Conservation (phyloP, 2,113 vertebrate species). For the Pygoscelis adeliae region DNA sequence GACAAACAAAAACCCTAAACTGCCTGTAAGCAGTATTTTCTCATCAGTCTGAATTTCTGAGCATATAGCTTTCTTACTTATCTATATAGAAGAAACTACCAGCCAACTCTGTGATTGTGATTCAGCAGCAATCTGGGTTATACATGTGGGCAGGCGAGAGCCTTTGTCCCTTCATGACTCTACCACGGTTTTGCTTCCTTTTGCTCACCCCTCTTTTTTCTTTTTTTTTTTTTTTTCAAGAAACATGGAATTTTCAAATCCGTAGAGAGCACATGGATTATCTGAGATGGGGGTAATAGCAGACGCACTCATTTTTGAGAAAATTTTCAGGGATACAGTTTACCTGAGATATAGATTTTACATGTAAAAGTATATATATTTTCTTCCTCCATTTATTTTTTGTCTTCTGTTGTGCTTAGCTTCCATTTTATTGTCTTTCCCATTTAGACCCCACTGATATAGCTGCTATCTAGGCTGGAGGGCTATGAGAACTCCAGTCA, state of each 20-base stretch:
- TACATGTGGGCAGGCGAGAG: rapidly evolving
- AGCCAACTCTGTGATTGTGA: not conserved
- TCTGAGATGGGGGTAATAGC: rapidly evolving
- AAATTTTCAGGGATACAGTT: not conserved
- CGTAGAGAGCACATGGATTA: not conserved
- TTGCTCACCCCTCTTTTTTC: not conserved
- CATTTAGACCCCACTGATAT: not conserved
- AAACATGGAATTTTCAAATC: not conserved
- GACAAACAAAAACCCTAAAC: rapidly evolving
- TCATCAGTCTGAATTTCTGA: not conserved
- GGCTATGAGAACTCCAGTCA: not conserved
- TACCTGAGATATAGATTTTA: not conserved
- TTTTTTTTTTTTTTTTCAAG: no score
- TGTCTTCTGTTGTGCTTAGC: not conserved
- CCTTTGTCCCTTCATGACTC: not conserved
- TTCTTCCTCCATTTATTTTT: not conserved
- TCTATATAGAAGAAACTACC: rapidly evolving
- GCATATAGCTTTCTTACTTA: not conserved
- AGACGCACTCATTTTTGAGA: not conserved
- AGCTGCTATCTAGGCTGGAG: not conserved
- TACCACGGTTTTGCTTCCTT: rapidly evolving
- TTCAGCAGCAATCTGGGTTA: not conserved
- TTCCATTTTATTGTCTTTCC: not conserved
- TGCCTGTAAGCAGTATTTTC: not conserved
- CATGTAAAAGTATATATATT: not conserved